Evolutionary conservation across 2,113 vertebrate species (phyloP).

Genomic region (Atrichornis clamosus): DNA sequence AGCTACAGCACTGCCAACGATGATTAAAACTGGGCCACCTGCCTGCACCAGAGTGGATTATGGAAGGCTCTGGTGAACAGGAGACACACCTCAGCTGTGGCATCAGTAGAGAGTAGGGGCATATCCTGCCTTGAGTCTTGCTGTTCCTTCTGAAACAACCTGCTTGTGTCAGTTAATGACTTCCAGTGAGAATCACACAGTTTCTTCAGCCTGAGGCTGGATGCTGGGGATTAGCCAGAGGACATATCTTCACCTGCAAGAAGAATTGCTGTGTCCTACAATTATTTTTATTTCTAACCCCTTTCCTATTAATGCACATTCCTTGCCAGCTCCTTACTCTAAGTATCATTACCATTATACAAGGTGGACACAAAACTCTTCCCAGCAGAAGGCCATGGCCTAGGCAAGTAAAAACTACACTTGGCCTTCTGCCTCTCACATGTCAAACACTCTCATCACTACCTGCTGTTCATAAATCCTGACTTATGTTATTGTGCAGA

Average conservation of each 20-base stretch:
- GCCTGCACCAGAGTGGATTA: neutral
- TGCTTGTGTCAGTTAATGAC: neutral
- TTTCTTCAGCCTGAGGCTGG: neutral
- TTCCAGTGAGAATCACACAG: neutral
- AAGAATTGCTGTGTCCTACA: neutral
- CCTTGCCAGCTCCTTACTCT: neutral
- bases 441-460: neutral
- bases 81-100: neutral
- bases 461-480: neutral
- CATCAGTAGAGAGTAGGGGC: neutral
- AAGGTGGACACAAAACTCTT: neutral
- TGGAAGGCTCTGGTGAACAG: neutral
- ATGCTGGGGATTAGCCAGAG: neutral
- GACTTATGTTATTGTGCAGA: neutral
- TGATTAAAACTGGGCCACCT: neutral
- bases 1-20: accelerated
- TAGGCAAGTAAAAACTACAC: neutral
- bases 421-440: neutral
- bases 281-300: neutral
- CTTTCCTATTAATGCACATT: neutral
- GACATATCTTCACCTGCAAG: neutral
- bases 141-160: neutral
- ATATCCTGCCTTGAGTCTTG: neutral
- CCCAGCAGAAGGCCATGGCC: neutral
- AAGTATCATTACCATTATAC: neutral